phyloP scores from a whole-genome alignment of 2,113 vertebrate species.

The Peromyscus polionotus region DNA sequence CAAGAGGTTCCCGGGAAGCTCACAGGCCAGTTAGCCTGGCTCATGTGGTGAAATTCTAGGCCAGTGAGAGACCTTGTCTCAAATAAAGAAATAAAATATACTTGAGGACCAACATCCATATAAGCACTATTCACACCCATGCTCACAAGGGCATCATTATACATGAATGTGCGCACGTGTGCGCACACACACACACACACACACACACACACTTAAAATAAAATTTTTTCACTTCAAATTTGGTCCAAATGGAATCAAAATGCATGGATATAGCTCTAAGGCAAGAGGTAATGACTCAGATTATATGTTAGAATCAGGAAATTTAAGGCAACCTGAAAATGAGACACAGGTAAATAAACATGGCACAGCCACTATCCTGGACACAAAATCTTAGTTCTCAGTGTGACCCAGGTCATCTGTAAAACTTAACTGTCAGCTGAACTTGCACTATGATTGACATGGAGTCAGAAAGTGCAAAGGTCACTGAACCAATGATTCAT shows the following conservation, averaged over 20 bases:
- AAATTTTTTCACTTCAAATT: neutral
- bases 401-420: neutral
- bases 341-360: neutral
- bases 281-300: neutral
- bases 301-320: neutral
- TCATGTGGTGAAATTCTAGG: neutral
- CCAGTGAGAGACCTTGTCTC: neutral
- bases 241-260: slow-evolving; percentile 20
- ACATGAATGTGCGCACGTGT: too few relatives aligned
- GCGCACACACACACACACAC: neutral
- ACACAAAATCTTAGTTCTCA: neutral
- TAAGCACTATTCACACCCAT: too few relatives aligned
- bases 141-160: neutral
- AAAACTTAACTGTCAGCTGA: slow-evolving; percentile 25
- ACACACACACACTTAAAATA: too few relatives aligned
- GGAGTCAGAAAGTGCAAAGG: slow-evolving; percentile 56
- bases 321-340: neutral
- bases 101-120: neutral
- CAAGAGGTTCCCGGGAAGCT: too few relatives aligned
- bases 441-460: neutral
- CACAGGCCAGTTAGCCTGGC: neutral
- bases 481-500: neutral
- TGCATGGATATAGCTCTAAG: neutral
- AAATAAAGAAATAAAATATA: neutral
- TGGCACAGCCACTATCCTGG: neutral